These are phyloP conservation scores for Coreius guichenoti DNA, from an alignment of 2,797 vertebrate genomes.

Conservation along the genomic window DNA sequence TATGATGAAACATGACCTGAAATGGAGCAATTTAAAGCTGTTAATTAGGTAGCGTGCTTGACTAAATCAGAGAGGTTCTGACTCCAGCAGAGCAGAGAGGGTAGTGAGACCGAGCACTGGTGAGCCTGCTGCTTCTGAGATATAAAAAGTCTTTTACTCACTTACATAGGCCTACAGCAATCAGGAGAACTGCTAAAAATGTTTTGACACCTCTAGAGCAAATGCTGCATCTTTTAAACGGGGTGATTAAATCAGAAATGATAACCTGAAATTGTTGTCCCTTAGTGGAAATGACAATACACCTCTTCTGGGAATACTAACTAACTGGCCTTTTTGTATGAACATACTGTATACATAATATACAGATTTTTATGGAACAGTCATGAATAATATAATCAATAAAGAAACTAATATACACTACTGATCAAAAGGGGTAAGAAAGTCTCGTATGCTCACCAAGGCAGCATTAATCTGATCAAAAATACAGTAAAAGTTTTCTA, in stretches of 20 bases:
- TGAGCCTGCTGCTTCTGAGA: background rate
- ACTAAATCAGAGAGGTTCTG: constrained; percentile 64
- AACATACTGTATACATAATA: background rate
- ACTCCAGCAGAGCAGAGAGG: constrained; percentile 22
- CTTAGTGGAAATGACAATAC: background rate
- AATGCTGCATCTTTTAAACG: background rate
- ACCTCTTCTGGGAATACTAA: background rate
- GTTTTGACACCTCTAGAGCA: background rate
- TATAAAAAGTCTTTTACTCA: background rate
- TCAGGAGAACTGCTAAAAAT: background rate
- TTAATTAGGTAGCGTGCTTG: constrained; percentile 70
- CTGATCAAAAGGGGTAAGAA: background rate
- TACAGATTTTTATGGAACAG: background rate
- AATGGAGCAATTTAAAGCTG: constrained; percentile 46
- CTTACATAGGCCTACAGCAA: background rate
- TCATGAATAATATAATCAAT: background rate
- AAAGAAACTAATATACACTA: background rate
- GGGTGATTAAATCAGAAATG: background rate
- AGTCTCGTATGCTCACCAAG: background rate
- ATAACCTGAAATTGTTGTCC: background rate
- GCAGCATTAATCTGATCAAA: background rate
- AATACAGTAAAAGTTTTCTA: background rate
- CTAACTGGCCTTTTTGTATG: background rate
- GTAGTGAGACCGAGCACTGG: background rate
- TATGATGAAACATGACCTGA: constrained; percentile 48